A percentile compares a stretch with the other conserved stretches of the same genome.
Evolutionary conservation across 2,113 vertebrate genomes (phyloP).

Genomic region (Oreochromis tanganicae): DNA sequence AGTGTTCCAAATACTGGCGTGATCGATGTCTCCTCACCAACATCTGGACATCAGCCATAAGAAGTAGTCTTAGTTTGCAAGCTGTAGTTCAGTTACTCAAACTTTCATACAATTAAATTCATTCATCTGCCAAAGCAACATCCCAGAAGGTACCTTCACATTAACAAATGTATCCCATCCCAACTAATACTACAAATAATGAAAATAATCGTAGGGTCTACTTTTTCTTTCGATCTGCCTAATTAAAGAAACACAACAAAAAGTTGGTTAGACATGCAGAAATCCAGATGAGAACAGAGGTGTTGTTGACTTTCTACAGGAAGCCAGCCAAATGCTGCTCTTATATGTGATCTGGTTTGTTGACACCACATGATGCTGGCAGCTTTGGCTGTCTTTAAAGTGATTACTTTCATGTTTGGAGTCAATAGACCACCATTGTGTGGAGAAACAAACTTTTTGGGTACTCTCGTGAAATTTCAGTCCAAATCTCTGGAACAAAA

Average conservation of each 20-base stretch:
- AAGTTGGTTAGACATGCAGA: neutral
- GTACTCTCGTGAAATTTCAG: neutral
- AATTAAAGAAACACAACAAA: neutral
- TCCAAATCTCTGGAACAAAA: neutral
- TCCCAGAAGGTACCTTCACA: accelerated
- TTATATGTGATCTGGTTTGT: neutral
- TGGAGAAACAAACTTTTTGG: neutral
- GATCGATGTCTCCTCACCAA: neutral
- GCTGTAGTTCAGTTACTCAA: neutral
- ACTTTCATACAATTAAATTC: neutral
- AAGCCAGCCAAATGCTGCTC: neutral
- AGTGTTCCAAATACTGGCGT: accelerated
- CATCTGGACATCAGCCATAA: neutral
- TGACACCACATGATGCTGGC: neutral
- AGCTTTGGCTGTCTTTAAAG: neutral
- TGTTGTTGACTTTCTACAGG: neutral
- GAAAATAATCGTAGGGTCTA: accelerated
- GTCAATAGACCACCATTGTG: neutral
- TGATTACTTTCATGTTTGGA: neutral
- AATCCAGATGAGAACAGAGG: neutral
- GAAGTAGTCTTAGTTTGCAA: neutral
- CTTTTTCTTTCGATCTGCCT: accelerated
- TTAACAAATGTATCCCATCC: neutral
- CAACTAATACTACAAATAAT: neutral
- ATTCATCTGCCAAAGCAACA: neutral